These are phyloP conservation scores for Sceloporus undulatus DNA, from an alignment of 2,113 vertebrate species.

Conservation along the genomic window DNA sequence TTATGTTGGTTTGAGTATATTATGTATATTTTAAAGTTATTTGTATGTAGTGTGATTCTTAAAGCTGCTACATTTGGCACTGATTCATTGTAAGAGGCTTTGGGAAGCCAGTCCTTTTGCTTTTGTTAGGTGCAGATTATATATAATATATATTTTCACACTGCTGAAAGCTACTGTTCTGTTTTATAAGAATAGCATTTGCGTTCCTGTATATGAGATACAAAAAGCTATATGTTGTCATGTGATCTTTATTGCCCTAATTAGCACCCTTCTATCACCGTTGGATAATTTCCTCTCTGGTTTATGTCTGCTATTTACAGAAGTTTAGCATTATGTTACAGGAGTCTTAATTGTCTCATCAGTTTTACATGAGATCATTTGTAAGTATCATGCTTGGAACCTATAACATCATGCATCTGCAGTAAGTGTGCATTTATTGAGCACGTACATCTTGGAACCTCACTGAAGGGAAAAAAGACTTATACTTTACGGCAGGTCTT, in stretches of 20 bases:
- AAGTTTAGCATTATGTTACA: constrained; percentile 66
- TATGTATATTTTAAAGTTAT: not conserved
- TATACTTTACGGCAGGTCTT: constrained; percentile 79
- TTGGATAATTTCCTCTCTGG: constrained; percentile 60
- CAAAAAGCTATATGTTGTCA: constrained; percentile 9
- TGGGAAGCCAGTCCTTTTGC: not conserved
- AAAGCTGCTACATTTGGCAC: not conserved
- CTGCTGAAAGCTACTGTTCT: not conserved
- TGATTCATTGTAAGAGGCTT: not conserved
- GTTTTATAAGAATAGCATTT: constrained; percentile 42
- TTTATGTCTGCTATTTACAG: constrained; percentile 62
- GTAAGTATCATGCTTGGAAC: constrained; percentile 76
- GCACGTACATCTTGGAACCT: constrained; percentile 81
- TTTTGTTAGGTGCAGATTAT: constrained; percentile 7
- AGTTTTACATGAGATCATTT: constrained; percentile 78
- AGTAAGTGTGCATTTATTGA: constrained; percentile 72
- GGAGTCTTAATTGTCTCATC: constrained; percentile 70
- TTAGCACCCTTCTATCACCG: constrained; percentile 57
- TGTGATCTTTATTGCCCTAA: constrained; percentile 48
- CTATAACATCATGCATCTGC: constrained; percentile 76
- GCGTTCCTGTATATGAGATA: constrained; percentile 35
- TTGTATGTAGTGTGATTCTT: not conserved
- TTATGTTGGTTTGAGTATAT: not conserved
- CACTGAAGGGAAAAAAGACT: constrained; percentile 70
- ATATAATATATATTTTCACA: constrained; percentile 1